Evolutionary conservation across 2,888 invertebrate genomes (phyloP), one percentile per base, ranked within the genome.

Genomic region (Cistogaster globosa): DNA sequence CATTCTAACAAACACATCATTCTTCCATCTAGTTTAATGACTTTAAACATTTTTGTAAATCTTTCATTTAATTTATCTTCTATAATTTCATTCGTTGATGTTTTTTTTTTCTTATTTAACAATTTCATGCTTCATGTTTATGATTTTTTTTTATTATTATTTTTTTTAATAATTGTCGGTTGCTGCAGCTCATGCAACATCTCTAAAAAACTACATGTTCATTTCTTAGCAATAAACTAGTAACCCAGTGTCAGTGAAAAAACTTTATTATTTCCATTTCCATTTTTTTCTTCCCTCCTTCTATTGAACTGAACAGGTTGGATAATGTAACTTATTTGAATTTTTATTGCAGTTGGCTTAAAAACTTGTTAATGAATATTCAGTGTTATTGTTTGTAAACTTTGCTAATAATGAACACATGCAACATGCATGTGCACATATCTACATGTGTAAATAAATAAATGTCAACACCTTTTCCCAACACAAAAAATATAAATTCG

Each of bases 341-440:
- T 58, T 79, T 71, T 36, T 60, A 16, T 69, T 68, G 7, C 14
- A 58, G 42, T 42, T 69, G 72, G 32, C 72, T 79, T 67, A 55
- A 83, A 67, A 79, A 79, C 69, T 58, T 83, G 78, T 76, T 80
- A 80, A 86, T 83, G 80, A 83, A 83, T 83, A 83, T 86, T 86
- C 77, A 83, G 83, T 83, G 71, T 38, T 75, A 48, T 51, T 68
- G 38, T 68, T 76, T 55, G 63, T 18, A 48, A 38, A 55, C 55
- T 65, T 42, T 42, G 26, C 22, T 58, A 51, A n/a, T 69, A 20
- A 8, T 8, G 32, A 32, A 8, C 32, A 32, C 32, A 26, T 26
- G 26, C n/a, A n/a, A n/a, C n/a, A 32, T 32, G 32, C 32, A 32
- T 5, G 32, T 32, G 32, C 6, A 32, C 32, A 32, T 32, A 32